phyloP scores from a whole-genome alignment of 2,888 invertebrate species.

The Deroplatys truncata region DNA sequence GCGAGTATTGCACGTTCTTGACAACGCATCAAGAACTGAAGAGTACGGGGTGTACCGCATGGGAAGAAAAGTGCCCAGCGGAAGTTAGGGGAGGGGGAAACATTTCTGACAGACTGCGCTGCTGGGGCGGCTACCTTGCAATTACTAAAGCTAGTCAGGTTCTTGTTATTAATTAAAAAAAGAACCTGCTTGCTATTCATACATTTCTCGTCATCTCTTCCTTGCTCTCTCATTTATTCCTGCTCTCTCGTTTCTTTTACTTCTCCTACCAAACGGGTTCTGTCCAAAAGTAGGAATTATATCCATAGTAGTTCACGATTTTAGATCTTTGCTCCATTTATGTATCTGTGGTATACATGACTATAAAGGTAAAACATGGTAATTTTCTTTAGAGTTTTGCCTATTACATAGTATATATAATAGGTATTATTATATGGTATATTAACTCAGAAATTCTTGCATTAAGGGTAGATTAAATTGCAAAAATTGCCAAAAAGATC shows the following conservation, averaged over 20 bases:
- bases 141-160: slow-evolving; percentile 15
- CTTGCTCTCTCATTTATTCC: slow-evolving; percentile 10
- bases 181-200: slow-evolving; percentile 13
- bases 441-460: no score
- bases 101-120: background rate
- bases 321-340: background rate
- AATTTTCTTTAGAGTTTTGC: no score
- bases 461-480: no score
- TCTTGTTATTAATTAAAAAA: slow-evolving; percentile 18
- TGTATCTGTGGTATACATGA: no score
- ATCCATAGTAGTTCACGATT: background rate
- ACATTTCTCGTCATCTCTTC: slow-evolving; percentile 1
- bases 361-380: no score
- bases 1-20: background rate
- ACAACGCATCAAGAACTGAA: background rate
- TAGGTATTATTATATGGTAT: no score
- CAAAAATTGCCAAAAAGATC: no score
- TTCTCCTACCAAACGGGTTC: background rate
- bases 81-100: background rate
- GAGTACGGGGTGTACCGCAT: background rate
- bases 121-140: background rate
- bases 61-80: background rate
- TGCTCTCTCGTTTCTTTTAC: background rate
- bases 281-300: slow-evolving; percentile 4
- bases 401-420: no score